phyloP scores from a whole-genome alignment of 2,888 invertebrate genomes.

The Apeira syringaria region DNA sequence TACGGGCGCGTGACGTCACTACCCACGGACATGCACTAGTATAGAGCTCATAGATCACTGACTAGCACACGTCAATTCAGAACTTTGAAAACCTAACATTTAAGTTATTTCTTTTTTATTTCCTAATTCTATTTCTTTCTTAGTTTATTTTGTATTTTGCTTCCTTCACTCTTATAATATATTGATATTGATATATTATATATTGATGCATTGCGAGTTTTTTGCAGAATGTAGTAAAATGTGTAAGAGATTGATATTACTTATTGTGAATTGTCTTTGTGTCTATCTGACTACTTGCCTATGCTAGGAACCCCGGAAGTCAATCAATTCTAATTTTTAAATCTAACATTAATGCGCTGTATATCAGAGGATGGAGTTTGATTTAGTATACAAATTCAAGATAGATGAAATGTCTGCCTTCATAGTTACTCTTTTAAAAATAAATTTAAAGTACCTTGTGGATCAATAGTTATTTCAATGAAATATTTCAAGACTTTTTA shows the following conservation, averaged over 20 bases:
- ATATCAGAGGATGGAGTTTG: no score
- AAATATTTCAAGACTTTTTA: no score
- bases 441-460: no score
- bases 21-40: not conserved
- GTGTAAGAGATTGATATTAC: constrained; percentile 5
- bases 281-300: constrained; percentile 10
- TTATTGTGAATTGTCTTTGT: constrained; percentile 2
- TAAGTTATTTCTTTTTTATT: not conserved
- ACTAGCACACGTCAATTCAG: constrained; percentile 10
- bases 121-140: not conserved
- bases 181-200: not conserved
- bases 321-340: constrained; percentile 1
- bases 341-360: no score
- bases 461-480: no score
- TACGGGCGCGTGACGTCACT: constrained; percentile 11
- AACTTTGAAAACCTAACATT: not conserved
- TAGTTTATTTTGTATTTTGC: not conserved
- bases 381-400: no score
- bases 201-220: no score
- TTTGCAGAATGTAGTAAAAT: not conserved
- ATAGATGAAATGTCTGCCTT: no score
- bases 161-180: not conserved
- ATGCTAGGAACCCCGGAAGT: constrained; percentile 13
- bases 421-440: no score
- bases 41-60: constrained; percentile 24